Conservation (phyloP, 2,113 vertebrate genomes). For the Saccopteryx bilineata region DNA sequence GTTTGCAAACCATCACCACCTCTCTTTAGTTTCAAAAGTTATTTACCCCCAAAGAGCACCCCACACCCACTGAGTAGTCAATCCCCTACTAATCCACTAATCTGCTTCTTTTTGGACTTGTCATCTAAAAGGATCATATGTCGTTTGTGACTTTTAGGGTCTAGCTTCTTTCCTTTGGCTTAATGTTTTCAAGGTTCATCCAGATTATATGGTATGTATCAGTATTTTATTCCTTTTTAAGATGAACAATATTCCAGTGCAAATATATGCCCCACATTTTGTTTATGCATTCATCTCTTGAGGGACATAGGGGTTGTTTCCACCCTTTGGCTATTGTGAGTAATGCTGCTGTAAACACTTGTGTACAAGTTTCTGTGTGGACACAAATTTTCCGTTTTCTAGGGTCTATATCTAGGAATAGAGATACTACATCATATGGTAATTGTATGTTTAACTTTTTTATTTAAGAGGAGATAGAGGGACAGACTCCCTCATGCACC, state of each 20-base stretch:
- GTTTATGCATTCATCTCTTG: too few relatives aligned
- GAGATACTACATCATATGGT: too few relatives aligned
- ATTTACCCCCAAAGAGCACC: too few relatives aligned
- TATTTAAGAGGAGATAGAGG: too few relatives aligned
- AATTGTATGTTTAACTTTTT: neutral
- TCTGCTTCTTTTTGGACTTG: neutral
- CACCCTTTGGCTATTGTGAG: neutral
- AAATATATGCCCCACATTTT: rapidly evolving
- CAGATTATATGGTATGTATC: neutral
- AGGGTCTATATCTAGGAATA: neutral
- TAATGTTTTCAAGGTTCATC: too few relatives aligned
- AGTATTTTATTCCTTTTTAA: neutral
- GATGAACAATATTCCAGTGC: neutral
- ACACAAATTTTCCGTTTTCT: neutral
- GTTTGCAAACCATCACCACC: neutral
- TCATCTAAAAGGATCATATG: neutral
- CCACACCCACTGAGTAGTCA: too few relatives aligned
- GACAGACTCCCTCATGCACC: too few relatives aligned
- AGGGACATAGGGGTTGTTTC: too few relatives aligned
- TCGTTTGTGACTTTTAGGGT: neutral
- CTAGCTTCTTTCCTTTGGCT: neutral
- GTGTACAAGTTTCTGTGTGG: neutral
- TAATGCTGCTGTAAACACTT: neutral
- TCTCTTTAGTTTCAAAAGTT: neutral
- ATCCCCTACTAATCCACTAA: neutral